A percentile compares a stretch with the other conserved stretches of the same genome.
These are phyloP conservation scores for Merodon equestris DNA, from an alignment of 2,888 invertebrate species.

Conservation along the genomic window DNA sequence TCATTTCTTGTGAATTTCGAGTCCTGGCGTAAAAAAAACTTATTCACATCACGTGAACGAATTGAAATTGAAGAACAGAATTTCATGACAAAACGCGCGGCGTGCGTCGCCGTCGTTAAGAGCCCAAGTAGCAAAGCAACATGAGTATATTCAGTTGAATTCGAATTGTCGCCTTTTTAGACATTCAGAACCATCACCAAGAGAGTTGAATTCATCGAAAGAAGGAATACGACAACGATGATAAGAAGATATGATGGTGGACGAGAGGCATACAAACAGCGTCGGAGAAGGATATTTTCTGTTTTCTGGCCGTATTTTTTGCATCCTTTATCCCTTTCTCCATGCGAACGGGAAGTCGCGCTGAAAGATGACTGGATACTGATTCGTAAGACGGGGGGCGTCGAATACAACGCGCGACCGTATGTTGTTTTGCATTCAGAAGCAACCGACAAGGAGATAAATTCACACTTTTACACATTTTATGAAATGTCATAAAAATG, in stretches of 20 bases:
- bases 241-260: no score
- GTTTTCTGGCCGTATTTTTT: slow-evolving; percentile 35
- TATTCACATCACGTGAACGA: slow-evolving; percentile 67
- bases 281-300: slow-evolving; percentile 32
- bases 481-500: slow-evolving; percentile 62
- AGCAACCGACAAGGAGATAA: slow-evolving; percentile 54
- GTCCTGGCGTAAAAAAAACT: slow-evolving; percentile 55
- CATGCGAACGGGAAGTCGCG: slow-evolving; percentile 45
- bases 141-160: slow-evolving; percentile 29
- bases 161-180: slow-evolving; percentile 39
- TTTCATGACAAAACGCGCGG: slow-evolving; percentile 64
- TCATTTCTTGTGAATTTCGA: slow-evolving; percentile 61
- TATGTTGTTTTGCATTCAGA: slow-evolving; percentile 44
- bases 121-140: slow-evolving; percentile 46
- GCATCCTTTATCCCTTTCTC: slow-evolving; percentile 31
- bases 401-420: neutral
- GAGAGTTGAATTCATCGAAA: slow-evolving; percentile 31
- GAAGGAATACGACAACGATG: slow-evolving; percentile 7
- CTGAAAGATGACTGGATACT: slow-evolving; percentile 11
- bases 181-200: slow-evolving; percentile 50
- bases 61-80: slow-evolving; percentile 68
- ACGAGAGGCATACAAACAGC: no score
- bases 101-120: slow-evolving; percentile 57
- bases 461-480: slow-evolving; percentile 57
- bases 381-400: slow-evolving; percentile 24